Conservation (phyloP, 2,888 invertebrate genomes). For the Catocala sponsa region DNA sequence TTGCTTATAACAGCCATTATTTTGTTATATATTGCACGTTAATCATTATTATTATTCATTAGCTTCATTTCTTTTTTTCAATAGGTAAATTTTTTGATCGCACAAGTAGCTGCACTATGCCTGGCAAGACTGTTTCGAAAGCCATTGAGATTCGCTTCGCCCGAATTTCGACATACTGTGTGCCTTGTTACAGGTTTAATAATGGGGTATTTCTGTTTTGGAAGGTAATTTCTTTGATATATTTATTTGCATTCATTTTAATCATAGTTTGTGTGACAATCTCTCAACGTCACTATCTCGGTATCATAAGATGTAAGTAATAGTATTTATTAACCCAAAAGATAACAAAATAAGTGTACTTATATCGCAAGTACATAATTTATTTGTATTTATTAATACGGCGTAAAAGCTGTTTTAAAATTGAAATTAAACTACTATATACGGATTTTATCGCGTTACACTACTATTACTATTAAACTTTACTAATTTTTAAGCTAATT, state of each 20-base stretch:
- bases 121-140: constrained; percentile 94
- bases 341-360: too few species aligned
- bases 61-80: constrained; percentile 64
- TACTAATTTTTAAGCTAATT: too few species aligned
- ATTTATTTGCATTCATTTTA: constrained; percentile 10
- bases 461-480: too few species aligned
- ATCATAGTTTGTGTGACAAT: too few species aligned
- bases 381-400: too few species aligned
- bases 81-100: constrained; percentile 95
- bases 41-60: constrained; percentile 51
- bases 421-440: too few species aligned
- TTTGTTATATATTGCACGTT: constrained; percentile 54
- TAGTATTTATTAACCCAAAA: too few species aligned
- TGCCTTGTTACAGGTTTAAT: constrained; percentile 93
- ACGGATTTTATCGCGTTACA: too few species aligned
- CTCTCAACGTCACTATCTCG: too few species aligned
- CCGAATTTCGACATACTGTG: constrained; percentile 92
- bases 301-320: too few species aligned
- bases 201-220: constrained; percentile 96
- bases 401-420: too few species aligned
- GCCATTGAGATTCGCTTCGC: constrained; percentile 91
- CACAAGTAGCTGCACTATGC: constrained; percentile 93
- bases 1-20: constrained; percentile 34
- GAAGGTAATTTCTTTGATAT: constrained; percentile 89
- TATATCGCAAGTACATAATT: too few species aligned